Percentiles rank a stretch among this genome's conserved stretches.
phyloP scores from a whole-genome alignment of 1,140 invertebrate species.

The Liolophura sinensis region DNA sequence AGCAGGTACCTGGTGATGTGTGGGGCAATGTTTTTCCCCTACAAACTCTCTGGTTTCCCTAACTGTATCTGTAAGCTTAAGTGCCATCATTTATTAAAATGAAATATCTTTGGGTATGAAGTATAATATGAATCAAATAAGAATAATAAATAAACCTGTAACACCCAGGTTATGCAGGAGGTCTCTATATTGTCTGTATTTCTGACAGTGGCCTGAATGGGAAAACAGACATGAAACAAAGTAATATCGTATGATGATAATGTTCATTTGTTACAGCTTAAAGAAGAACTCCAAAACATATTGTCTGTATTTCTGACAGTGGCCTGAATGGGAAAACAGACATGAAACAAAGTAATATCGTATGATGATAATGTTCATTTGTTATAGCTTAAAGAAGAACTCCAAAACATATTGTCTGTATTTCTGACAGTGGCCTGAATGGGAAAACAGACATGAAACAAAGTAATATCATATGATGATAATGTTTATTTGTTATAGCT shows the following conservation, averaged over 20 bases:
- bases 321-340: no score
- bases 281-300: constrained; percentile 79
- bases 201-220: neutral
- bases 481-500: constrained; percentile 64
- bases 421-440: neutral
- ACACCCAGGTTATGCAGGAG: neutral
- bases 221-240: neutral
- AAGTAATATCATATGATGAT: neutral
- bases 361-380: constrained; percentile 26
- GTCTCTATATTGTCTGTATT: neutral
- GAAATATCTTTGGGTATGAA: neutral
- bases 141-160: neutral
- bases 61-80: no score
- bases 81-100: no score
- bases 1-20: no score
- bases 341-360: neutral
- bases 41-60: no score
- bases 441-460: neutral
- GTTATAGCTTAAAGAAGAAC: constrained; percentile 79
- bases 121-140: neutral
- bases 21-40: no score
- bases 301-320: neutral
- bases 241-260: neutral
- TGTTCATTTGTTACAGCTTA: constrained; percentile 67
- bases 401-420: constrained; percentile 66